Percentiles rank a stretch among this genome's conserved stretches.
Conservation (phyloP, 1,140 invertebrate genomes). For the Macrobrachium rosenbergii region DNA sequence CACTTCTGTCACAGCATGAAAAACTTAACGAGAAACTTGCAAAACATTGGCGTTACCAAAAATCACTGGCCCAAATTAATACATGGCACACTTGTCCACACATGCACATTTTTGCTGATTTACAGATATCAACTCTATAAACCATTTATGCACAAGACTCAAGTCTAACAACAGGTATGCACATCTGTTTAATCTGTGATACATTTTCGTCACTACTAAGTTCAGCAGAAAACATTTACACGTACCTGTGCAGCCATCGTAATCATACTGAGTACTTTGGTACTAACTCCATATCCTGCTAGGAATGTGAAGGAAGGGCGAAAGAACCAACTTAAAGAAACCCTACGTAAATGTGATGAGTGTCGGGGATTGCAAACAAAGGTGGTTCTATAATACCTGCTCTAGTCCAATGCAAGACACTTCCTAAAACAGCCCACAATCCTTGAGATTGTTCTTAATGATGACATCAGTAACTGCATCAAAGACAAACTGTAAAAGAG, state of each 20-base stretch:
- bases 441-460: constrained; percentile 93
- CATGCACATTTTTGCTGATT: constrained; percentile 26
- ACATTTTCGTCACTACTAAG: constrained; percentile 2
- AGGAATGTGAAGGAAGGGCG: constrained; percentile 32
- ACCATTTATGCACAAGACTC: constrained; percentile 9
- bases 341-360: not conserved
- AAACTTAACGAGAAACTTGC: too few relatives aligned
- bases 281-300: constrained; percentile 25
- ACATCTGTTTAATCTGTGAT: not conserved
- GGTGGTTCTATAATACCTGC: not conserved
- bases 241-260: constrained; percentile 30
- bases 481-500: constrained; percentile 82
- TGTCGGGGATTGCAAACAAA: not conserved
- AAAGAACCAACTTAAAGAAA: not conserved
- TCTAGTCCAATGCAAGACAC: not conserved
- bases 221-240: not conserved
- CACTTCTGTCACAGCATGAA: too few relatives aligned
- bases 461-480: constrained; percentile 94
- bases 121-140: constrained; percentile 41
- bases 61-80: constrained; percentile 59
- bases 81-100: constrained; percentile 54
- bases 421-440: constrained; percentile 85
- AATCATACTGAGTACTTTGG: constrained; percentile 45
- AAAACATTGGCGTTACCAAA: not conserved
- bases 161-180: not conserved